Conservation (phyloP, 2,797 vertebrate species). For the Alectoris magna region DNA sequence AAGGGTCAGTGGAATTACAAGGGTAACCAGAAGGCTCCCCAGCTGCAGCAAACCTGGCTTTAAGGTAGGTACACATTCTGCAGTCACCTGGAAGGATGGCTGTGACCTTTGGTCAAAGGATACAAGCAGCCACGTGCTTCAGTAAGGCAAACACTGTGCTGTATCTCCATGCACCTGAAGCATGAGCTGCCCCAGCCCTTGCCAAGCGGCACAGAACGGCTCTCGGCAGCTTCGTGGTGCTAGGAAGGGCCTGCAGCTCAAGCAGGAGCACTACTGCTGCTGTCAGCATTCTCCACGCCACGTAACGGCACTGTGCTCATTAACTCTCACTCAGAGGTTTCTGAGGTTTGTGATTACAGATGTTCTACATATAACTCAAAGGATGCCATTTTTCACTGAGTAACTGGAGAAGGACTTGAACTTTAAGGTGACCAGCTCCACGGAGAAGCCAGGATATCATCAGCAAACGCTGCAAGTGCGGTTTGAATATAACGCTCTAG, state of each 20-base stretch:
- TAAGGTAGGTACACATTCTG: not conserved
- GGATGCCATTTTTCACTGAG: rapidly evolving
- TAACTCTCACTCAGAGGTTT: not conserved
- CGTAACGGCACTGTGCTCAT: not conserved
- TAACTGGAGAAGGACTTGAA: not conserved
- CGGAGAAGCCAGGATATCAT: not conserved
- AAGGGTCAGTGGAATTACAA: not conserved
- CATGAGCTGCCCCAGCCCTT: not conserved
- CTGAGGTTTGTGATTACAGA: not conserved
- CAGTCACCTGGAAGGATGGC: not conserved
- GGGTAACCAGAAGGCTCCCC: not conserved
- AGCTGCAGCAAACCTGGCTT: not conserved
- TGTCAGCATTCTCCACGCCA: rapidly evolving
- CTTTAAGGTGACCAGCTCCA: not conserved
- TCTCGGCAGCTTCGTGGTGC: not conserved
- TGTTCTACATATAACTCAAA: not conserved
- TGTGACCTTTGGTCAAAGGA: not conserved
- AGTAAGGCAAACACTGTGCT: rapidly evolving
- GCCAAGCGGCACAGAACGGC: not conserved
- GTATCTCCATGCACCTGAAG: rapidly evolving
- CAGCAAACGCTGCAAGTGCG: not conserved
- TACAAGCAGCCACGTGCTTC: not conserved
- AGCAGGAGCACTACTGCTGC: not conserved
- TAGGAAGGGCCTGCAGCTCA: not conserved
- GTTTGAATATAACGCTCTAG: not conserved